Percentiles rank a stretch among this genome's conserved stretches.
phyloP scores from a whole-genome alignment of 2,797 vertebrate genomes.

The Sebastes hubbsi region DNA sequence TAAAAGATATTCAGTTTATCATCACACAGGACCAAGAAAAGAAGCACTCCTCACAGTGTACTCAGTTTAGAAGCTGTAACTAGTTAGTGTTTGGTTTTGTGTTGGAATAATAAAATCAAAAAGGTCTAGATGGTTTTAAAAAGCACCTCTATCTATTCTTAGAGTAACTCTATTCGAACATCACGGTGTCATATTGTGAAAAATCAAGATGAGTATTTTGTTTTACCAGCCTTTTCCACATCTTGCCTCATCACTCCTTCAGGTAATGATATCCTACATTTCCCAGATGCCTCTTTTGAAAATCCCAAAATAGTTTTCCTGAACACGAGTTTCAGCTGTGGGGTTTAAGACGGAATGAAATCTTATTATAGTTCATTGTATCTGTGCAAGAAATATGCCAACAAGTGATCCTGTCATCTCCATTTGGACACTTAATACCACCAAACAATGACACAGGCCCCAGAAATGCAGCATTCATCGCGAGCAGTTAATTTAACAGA shows the following conservation, averaged over 20 bases:
- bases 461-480: slow-evolving; percentile 21
- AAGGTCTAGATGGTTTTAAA: background rate
- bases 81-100: too few species aligned
- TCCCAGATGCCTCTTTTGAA: background rate
- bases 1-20: too few species aligned
- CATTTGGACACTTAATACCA: background rate
- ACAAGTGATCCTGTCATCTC: slow-evolving; percentile 12
- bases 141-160: background rate
- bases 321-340: background rate
- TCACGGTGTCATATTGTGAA: background rate
- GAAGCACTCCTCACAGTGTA: too few species aligned
- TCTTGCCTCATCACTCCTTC: background rate
- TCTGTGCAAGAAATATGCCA: background rate
- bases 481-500: slow-evolving; percentile 15
- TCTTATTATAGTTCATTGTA: slow-evolving; percentile 1
- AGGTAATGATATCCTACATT: background rate
- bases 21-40: too few species aligned
- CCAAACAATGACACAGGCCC: slow-evolving; percentile 1
- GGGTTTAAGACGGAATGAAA: background rate
- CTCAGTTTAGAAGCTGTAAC: too few species aligned
- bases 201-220: background rate
- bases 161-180: background rate
- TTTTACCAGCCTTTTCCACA: background rate
- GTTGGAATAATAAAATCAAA: too few species aligned
- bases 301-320: background rate